Conservation (phyloP, 2,113 vertebrate genomes). For the Rhinopomastus cyanomelas region DNA sequence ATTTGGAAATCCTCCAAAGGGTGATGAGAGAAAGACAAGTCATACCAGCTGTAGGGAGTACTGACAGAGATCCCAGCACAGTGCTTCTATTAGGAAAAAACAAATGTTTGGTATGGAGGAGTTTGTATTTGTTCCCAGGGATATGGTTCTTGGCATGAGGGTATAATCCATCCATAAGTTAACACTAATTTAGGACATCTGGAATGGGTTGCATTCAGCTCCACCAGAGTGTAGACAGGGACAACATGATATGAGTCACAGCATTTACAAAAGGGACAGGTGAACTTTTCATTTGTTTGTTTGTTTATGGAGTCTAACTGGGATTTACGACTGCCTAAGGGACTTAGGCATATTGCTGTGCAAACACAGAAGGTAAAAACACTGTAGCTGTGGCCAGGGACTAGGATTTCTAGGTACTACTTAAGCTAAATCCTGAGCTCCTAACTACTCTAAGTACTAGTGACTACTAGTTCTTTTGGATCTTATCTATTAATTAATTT, state of each 20-base stretch:
- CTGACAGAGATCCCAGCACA: background rate
- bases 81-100: background rate
- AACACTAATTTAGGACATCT: background rate
- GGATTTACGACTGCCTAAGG: background rate
- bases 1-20: conserved; percentile 6
- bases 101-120: conserved; percentile 12
- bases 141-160: background rate
- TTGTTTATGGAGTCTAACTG: background rate
- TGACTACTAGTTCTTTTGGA: background rate
- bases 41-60: background rate
- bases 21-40: background rate
- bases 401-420: background rate
- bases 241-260: background rate
- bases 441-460: background rate
- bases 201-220: background rate
- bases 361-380: conserved; percentile 6
- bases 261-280: background rate
- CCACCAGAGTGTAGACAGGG: background rate
- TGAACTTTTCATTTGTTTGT: background rate
- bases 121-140: background rate
- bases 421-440: background rate
- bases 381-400: background rate
- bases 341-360: background rate
- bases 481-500: background rate
- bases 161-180: background rate